A percentile compares a stretch with the other conserved stretches of the same genome.
phyloP scores from a whole-genome alignment of 2,113 vertebrate species.

The Crotalus viridis region DNA sequence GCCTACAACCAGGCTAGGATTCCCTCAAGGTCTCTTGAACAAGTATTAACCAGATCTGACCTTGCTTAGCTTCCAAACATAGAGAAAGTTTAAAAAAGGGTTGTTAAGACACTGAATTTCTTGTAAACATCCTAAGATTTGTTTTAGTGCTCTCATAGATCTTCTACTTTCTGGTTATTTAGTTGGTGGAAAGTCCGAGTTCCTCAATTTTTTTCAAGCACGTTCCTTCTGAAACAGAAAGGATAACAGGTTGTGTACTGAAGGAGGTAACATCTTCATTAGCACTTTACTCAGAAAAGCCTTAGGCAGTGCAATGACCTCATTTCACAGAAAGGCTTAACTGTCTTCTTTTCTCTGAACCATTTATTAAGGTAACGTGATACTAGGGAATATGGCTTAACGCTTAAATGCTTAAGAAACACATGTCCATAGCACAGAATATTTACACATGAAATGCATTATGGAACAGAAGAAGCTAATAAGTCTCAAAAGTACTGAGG shows the following conservation, averaged over 20 bases:
- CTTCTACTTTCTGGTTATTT: background rate
- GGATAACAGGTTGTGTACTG: conserved; percentile 2
- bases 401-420: conserved; percentile 33
- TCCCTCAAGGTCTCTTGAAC: background rate
- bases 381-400: conserved; percentile 30
- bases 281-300: conserved; percentile 12
- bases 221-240: conserved; percentile 14
- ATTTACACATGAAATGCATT: conserved; percentile 53
- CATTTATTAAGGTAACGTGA: conserved; percentile 38
- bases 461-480: conserved; percentile 50
- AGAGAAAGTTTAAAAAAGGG: background rate
- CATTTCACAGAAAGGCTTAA: conserved; percentile 25
- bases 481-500: background rate
- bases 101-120: background rate
- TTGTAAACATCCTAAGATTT: background rate
- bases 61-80: background rate
- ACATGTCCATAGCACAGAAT: conserved; percentile 30
- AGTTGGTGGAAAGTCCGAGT: background rate
- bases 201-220: background rate
- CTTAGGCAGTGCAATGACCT: background rate
- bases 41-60: background rate
- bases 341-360: conserved; percentile 34
- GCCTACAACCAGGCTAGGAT: background rate
- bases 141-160: background rate
- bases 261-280: background rate